Evolutionary conservation across 2,888 invertebrate species (phyloP).

Genomic region (Eristalis intricaria): DNA sequence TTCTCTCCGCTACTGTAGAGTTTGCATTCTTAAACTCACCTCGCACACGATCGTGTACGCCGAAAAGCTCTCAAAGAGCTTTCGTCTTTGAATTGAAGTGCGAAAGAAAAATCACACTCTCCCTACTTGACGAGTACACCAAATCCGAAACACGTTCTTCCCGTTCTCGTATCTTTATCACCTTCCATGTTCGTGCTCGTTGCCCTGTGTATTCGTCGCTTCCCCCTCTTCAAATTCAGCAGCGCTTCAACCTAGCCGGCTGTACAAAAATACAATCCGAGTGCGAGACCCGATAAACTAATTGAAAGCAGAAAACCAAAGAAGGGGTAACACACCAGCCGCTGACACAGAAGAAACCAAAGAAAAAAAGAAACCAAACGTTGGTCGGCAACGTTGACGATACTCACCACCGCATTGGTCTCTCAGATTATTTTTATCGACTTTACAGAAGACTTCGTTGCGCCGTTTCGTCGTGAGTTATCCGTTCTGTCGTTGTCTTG

Average conservation of each 20-base stretch:
- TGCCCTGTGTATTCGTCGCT: neutral
- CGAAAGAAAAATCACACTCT: conserved; percentile 14
- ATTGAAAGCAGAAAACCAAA: conserved; percentile 49
- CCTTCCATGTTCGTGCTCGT: neutral
- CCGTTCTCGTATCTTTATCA: conserved; percentile 10
- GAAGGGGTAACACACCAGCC: conserved; percentile 59
- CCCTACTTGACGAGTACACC: neutral
- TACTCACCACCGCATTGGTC: conserved; percentile 58
- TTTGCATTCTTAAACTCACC: neutral
- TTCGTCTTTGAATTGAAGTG: neutral
- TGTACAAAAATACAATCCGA: conserved; percentile 37
- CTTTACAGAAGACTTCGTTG: conserved; percentile 58
- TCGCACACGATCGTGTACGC: neutral
- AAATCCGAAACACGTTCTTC: conserved; percentile 37
- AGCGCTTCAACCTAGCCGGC: conserved; percentile 9
- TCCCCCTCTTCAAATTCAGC: neutral
- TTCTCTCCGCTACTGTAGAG: conserved; percentile 21
- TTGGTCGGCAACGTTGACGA: conserved; percentile 59
- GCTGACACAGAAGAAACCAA: conserved; percentile 51
- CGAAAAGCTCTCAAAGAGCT: conserved; percentile 15
- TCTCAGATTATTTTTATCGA: conserved; percentile 70
- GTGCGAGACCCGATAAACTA: conserved; percentile 34
- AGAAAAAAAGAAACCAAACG: conserved; percentile 56
- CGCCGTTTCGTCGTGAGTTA: conserved; percentile 46
- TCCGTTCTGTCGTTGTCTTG: conserved; percentile 52